These are phyloP conservation scores for Sitophilus oryzae DNA, from an alignment of 1,140 invertebrate species.

Conservation along the genomic window DNA sequence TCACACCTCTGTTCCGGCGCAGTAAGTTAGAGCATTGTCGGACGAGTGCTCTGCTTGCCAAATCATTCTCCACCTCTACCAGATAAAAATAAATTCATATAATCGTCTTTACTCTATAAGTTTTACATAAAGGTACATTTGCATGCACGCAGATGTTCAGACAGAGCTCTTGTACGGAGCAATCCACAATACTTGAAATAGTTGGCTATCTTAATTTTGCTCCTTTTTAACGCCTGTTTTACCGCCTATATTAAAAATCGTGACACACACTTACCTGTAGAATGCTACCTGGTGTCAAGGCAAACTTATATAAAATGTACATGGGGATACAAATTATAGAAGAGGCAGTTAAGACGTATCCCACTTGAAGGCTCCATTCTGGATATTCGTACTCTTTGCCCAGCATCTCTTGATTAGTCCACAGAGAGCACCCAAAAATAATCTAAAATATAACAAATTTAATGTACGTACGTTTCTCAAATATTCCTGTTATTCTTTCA, in stretches of 20 bases:
- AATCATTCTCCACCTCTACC: slow-evolving; percentile 42
- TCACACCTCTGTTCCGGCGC: slow-evolving; percentile 45
- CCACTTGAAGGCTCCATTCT: slow-evolving; percentile 80
- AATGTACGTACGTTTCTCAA: no score
- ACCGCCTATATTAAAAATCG: not conserved
- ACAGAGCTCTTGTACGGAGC: no score
- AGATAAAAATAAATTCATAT: no score
- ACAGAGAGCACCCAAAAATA: slow-evolving; percentile 86
- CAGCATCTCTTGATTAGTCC: slow-evolving; percentile 80
- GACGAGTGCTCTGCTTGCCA: slow-evolving; percentile 41
- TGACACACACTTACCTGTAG: slow-evolving; percentile 51
- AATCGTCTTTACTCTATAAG: no score
- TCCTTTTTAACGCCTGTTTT: no score
- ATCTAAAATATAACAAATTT: no score
- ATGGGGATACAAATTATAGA: slow-evolving; percentile 89
- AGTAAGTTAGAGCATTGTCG: slow-evolving; percentile 41
- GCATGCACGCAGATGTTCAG: not conserved
- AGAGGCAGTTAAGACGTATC: slow-evolving; percentile 85
- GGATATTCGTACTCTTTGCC: slow-evolving; percentile 88
- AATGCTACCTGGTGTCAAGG: slow-evolving; percentile 66
- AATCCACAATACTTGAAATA: no score
- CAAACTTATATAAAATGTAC: slow-evolving; percentile 78
- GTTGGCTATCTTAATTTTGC: no score
- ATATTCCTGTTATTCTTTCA: no score
- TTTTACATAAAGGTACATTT: no score